These are phyloP conservation scores for Dryadula phaetusa DNA, from an alignment of 2,888 invertebrate genomes.

Conservation along the genomic window DNA sequence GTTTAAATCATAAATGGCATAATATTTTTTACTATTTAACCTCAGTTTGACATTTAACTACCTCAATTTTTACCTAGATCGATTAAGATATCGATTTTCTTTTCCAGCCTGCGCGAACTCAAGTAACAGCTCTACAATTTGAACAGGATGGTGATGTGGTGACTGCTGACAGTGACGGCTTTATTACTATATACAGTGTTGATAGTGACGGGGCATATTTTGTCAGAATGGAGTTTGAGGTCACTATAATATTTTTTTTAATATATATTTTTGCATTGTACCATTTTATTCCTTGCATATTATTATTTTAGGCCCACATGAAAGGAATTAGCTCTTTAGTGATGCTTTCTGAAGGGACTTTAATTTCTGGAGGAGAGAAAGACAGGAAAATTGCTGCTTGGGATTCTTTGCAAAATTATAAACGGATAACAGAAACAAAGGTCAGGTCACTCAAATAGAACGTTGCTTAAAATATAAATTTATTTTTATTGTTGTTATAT, in stretches of 20 bases:
- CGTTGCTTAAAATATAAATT: neutral
- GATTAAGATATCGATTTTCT: neutral
- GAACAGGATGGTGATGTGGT: constrained; percentile 96
- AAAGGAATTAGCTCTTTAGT: constrained; percentile 94
- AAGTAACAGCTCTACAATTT: constrained; percentile 94
- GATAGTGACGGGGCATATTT: constrained; percentile 95
- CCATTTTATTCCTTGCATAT: constrained; percentile 15
- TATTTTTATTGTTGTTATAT: constrained; percentile 9
- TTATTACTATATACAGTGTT: constrained; percentile 95
- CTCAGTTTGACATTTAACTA: neutral
- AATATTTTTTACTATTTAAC: too few species aligned
- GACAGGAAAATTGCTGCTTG: constrained; percentile 96
- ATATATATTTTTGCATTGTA: neutral
- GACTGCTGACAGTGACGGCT: constrained; percentile 96
- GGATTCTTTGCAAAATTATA: constrained; percentile 96
- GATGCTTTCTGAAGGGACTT: constrained; percentile 95
- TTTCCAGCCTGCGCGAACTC: constrained; percentile 90
- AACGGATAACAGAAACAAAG: constrained; percentile 94
- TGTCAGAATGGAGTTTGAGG: constrained; percentile 94
- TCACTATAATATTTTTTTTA: constrained; percentile 50
- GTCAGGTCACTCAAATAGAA: too few species aligned
- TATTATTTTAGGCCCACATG: constrained; percentile 87
- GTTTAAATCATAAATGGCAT: too few species aligned
- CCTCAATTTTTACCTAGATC: too few species aligned
- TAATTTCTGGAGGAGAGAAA: constrained; percentile 95